Base-by-base conservation (phyloP, 2,797 vertebrate species). In the Cossypha heuglini region DNA sequence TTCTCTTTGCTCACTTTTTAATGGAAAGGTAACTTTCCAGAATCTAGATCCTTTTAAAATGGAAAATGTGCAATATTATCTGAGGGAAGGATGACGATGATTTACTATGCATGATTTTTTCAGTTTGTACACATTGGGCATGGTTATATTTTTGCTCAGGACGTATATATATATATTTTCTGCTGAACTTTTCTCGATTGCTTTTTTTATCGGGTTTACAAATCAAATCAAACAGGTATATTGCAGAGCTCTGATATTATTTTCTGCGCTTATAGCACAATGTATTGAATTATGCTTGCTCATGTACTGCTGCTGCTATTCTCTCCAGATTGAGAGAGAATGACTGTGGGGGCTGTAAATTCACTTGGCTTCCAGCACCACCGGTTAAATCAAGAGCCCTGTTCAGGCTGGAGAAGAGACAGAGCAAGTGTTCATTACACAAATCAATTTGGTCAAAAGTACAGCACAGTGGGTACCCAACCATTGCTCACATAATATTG, bases 141-240 rank as follows among this genome's bases (percentile, higher is more conserved):
- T 80, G 91, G 97, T 97, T 97, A 96, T 97, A 94, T 97, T 97
- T 97, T 96, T 96, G 86, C 96, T 96, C 97, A 90, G 94, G 95
- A 97, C 64, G 26, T 35, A 35, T 35, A 35, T 94, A 83, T 94
- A 95, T 89, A 61, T 81, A 11, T 82, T 97, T 97, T 87, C 93
- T 92, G 91, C 94, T 97, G 96, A 98, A 98, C 96, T 98, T 98
- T 97, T 97, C 97, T 97, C 96, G 54, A 98, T 98, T 98, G 98
- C 97, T 98, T 98, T 98, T 98, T 98, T 98, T 98, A 98, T 98
- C 98, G 97, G 96, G 97, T 98, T 98, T 98, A 98, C 97, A 98
- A 98, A 98, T 98, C 98, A 98, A 98, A 98, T 98, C 97, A 98
- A 98, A 97, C 97, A 98, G 97, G 97, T 98, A 98, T 98, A 98